Conservation (phyloP, 2,888 invertebrate genomes). For the Sinopyrophorus schimmeli region DNA sequence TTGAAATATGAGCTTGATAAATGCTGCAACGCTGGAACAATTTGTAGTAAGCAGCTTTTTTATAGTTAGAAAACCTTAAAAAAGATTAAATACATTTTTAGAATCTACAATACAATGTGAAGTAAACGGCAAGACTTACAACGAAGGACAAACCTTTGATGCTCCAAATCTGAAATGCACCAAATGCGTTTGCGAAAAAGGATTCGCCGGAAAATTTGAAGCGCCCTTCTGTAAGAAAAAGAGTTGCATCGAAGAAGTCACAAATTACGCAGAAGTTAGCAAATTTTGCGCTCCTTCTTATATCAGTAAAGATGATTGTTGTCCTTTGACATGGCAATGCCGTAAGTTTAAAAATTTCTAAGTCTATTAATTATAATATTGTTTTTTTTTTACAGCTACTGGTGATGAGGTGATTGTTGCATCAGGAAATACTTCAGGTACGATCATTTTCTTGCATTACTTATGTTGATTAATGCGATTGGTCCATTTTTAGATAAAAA, state of each 20-base stretch:
- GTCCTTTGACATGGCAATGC: conserved; percentile 34
- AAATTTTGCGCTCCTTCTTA: conserved; percentile 37
- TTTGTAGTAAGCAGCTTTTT: conserved; percentile 27
- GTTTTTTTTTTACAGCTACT: background rate
- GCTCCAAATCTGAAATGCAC: conserved; percentile 24
- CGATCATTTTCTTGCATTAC: too few species aligned
- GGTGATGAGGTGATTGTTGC: background rate
- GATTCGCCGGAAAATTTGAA: conserved; percentile 33
- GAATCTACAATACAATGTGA: conserved; percentile 14
- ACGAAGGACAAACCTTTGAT: conserved; percentile 32
- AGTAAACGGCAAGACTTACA: conserved; percentile 25
- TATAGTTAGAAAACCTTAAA: background rate
- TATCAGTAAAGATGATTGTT: conserved; percentile 25
- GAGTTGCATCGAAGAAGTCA: conserved; percentile 31
- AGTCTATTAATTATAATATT: background rate
- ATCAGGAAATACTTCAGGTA: background rate
- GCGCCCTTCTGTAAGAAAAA: conserved; percentile 34
- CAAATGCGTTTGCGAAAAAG: conserved; percentile 34
- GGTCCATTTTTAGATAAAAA: conserved; percentile 10
- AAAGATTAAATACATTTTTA: background rate
- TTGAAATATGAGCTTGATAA: conserved; percentile 18
- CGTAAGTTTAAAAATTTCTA: conserved; percentile 26
- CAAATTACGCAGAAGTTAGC: conserved; percentile 21
- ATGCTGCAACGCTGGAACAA: conserved; percentile 30
- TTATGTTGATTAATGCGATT: background rate